These are phyloP conservation scores for human DNA, from an alignment of 2,113 vertebrate genomes.

Conservation along the genomic window GRCh38 chr15:79475001-79475500, in stretches of 20 bases:
- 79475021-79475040: not conserved
- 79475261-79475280: not conserved
- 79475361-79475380: not conserved
- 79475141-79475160: not conserved
- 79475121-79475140: not conserved
- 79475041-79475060: not conserved
- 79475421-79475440: conserved; percentile 31
- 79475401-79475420: conserved; percentile 30
- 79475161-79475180: not conserved
- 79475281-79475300: not conserved
- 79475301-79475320: conserved; percentile 34
- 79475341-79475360: not conserved
- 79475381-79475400: not conserved
- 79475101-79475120: not conserved
- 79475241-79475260: not conserved
- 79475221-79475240: not conserved
- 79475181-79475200: not conserved
- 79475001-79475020: not conserved
- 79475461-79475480: not conserved
- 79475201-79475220: not conserved
- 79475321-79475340: not conserved
- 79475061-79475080: not conserved
- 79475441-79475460: not conserved
- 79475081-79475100: conserved; percentile 24
- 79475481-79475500: not conserved